Conservation (phyloP, 2,888 invertebrate genomes). For the Dasysyrphus tricinctus region DNA sequence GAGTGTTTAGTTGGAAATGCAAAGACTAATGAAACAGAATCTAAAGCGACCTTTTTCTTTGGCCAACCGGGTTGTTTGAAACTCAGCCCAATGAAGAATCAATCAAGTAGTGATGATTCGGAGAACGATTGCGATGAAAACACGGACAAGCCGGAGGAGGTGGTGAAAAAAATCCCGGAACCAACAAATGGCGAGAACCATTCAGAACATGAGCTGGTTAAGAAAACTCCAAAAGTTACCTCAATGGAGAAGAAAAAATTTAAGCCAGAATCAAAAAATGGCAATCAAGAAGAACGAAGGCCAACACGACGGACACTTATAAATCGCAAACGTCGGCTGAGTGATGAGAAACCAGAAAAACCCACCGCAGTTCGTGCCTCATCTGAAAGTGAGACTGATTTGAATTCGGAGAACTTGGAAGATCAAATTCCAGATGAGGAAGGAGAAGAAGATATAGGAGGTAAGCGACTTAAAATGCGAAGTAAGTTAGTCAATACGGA, state of each 20-base stretch:
- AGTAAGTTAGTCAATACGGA: constrained; percentile 79
- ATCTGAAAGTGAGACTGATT: constrained; percentile 82
- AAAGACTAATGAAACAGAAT: constrained; percentile 78
- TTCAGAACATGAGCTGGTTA: background rate
- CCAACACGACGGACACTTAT: background rate
- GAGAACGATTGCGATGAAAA: constrained; percentile 28
- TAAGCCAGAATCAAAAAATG: constrained; percentile 27
- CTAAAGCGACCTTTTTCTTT: constrained; percentile 83
- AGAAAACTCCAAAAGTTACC: background rate
- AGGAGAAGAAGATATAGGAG: constrained; percentile 81
- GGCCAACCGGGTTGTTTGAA: constrained; percentile 84
- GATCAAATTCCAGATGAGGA: constrained; percentile 81
- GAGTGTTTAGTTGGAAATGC: constrained; percentile 90
- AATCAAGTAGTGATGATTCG: constrained; percentile 76
- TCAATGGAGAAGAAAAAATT: background rate
- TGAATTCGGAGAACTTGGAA: constrained; percentile 84
- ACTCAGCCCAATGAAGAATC: constrained; percentile 81
- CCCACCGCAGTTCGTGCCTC: constrained; percentile 78
- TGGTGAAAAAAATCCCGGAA: constrained; percentile 23
- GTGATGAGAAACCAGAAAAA: constrained; percentile 77
- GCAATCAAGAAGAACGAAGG: constrained; percentile 8
- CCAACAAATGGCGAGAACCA: constrained; percentile 69
- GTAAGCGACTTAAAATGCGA: constrained; percentile 82
- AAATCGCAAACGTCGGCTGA: constrained; percentile 81
- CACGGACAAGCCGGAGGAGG: constrained; percentile 11